phyloP scores from a whole-genome alignment of 2,797 vertebrate species.

The Poecile montanus region DNA sequence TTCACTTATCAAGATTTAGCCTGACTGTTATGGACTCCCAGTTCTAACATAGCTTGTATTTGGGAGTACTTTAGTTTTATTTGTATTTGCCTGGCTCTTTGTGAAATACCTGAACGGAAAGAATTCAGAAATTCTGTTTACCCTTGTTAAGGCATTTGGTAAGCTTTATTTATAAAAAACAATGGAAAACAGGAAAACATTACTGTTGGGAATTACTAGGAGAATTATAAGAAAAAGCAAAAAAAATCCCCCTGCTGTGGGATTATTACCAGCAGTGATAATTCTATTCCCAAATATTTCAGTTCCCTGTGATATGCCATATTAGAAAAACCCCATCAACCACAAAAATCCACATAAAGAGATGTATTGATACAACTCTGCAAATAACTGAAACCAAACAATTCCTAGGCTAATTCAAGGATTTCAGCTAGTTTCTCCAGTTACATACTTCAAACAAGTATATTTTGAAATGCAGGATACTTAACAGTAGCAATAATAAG shows the following conservation, averaged over 20 bases:
- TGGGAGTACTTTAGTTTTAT: neutral
- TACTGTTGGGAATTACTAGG: neutral
- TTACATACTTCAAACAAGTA: neutral
- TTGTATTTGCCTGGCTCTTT: neutral
- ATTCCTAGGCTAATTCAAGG: neutral
- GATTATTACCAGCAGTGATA: neutral
- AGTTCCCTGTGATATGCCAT: neutral
- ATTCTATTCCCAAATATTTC: neutral
- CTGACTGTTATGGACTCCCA: neutral
- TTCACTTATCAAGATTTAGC: neutral
- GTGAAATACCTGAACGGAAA: neutral
- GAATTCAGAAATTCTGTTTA: neutral
- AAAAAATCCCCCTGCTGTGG: rapidly evolving
- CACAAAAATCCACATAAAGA: neutral
- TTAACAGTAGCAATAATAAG: neutral
- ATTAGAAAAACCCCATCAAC: neutral
- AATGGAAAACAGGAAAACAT: neutral
- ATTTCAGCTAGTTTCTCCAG: neutral
- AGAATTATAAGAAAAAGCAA: neutral
- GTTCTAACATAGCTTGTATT: neutral
- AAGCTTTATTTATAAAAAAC: neutral
- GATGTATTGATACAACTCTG: neutral
- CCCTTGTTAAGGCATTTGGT: neutral
- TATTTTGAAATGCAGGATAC: neutral
- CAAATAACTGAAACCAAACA: neutral